Evolutionary conservation across 2,888 invertebrate genomes (phyloP).

Genomic region (Geophilus truncorum): DNA sequence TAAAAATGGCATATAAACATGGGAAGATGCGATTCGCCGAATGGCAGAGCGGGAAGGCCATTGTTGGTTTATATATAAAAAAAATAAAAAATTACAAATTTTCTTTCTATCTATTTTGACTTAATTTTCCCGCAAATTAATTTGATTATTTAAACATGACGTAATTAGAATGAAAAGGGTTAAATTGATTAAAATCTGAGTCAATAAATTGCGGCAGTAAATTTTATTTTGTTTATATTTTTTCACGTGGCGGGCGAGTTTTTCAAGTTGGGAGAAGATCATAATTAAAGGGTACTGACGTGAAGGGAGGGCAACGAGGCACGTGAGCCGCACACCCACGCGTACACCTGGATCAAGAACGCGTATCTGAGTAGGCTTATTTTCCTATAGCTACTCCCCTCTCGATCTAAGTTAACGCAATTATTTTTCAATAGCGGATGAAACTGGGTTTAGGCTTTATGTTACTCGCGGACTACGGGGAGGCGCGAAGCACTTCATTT

Average conservation of each 20-base stretch:
- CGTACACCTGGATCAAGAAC: background rate
- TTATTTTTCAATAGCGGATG: background rate
- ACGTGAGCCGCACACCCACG: background rate
- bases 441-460: background rate
- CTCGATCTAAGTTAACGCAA: background rate
- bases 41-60: too few species aligned
- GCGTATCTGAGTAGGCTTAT: background rate
- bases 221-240: background rate
- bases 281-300: slow-evolving; percentile 10
- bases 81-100: too few species aligned
- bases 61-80: too few species aligned
- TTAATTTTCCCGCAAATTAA: too few species aligned
- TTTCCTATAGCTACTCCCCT: background rate
- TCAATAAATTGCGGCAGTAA: background rate
- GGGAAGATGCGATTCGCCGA: too few species aligned
- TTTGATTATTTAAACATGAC: too few species aligned
- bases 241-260: background rate
- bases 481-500: background rate
- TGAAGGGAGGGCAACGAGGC: background rate
- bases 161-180: background rate
- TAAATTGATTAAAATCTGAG: background rate
- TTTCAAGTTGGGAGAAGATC: background rate
- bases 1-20: background rate
- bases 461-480: background rate
- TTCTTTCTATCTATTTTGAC: too few species aligned